Percentiles rank a stretch among this genome's conserved stretches.
Conservation (phyloP, 2,797 vertebrate species). For the Cygnus olor region DNA sequence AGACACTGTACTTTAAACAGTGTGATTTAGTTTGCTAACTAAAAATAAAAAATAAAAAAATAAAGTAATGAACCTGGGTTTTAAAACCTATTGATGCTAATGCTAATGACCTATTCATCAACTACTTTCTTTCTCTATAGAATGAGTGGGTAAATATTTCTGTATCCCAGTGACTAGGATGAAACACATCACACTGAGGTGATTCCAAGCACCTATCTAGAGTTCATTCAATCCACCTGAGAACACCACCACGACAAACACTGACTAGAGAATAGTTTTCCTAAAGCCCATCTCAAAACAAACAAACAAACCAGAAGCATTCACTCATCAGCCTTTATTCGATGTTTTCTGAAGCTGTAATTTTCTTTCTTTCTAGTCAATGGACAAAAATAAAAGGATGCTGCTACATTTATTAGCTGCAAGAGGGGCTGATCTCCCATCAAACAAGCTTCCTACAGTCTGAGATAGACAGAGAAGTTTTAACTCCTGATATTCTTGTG, state of each 20-base stretch:
- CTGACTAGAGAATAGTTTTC: background rate
- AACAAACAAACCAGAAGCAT: background rate
- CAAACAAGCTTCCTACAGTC: background rate
- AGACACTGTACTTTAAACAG: background rate
- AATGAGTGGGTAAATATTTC: background rate
- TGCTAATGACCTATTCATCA: background rate
- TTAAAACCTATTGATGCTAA: background rate
- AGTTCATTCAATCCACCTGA: background rate
- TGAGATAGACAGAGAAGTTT: background rate
- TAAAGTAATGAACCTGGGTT: background rate
- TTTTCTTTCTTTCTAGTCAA: background rate
- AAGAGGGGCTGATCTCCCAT: background rate
- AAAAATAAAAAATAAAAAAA: background rate
- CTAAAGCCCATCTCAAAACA: background rate
- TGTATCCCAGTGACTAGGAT: background rate
- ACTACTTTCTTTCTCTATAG: background rate
- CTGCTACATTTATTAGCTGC: background rate
- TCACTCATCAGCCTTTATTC: background rate
- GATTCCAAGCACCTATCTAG: background rate
- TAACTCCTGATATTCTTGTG: background rate
- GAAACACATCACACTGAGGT: background rate
- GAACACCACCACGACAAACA: background rate
- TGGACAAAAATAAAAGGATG: constrained; percentile 7
- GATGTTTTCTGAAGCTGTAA: background rate
- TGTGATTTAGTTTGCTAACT: background rate